Conservation (phyloP, 2,113 vertebrate genomes). For the Anguilla japonica region DNA sequence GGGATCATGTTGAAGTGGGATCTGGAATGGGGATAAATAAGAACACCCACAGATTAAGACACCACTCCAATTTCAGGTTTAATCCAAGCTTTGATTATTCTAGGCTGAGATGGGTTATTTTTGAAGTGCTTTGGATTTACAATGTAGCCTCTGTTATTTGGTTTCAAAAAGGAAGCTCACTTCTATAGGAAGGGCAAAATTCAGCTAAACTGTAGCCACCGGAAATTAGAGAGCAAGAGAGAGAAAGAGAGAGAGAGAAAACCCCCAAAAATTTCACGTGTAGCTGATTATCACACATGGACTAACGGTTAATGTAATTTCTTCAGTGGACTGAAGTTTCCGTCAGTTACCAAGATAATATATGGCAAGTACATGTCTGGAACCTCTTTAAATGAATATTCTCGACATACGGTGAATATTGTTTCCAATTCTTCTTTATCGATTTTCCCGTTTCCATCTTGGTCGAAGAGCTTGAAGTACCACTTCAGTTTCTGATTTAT, state of each 20-base stretch:
- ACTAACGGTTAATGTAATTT: too few relatives aligned
- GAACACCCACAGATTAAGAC: background rate
- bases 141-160: background rate
- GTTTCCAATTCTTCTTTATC: conserved; percentile 86
- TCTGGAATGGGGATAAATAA: background rate
- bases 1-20: background rate
- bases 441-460: conserved; percentile 87
- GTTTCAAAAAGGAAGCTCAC: background rate
- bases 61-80: background rate
- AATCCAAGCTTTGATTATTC: background rate
- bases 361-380: background rate
- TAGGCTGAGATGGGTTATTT: background rate
- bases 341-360: background rate
- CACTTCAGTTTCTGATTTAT: conserved; percentile 92
- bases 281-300: too few relatives aligned
- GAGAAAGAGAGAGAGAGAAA: too few relatives aligned
- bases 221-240: too few relatives aligned
- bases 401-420: conserved; percentile 78
- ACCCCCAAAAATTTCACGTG: too few relatives aligned
- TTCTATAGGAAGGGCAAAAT: too few relatives aligned
- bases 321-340: background rate
- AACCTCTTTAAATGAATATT: too few relatives aligned
- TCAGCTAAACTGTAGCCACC: too few relatives aligned
- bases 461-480: conserved; percentile 93
- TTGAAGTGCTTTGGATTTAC: background rate